These are phyloP conservation scores for Ochotona princeps DNA, from an alignment of 2,113 vertebrate species.

Conservation along the genomic window DNA sequence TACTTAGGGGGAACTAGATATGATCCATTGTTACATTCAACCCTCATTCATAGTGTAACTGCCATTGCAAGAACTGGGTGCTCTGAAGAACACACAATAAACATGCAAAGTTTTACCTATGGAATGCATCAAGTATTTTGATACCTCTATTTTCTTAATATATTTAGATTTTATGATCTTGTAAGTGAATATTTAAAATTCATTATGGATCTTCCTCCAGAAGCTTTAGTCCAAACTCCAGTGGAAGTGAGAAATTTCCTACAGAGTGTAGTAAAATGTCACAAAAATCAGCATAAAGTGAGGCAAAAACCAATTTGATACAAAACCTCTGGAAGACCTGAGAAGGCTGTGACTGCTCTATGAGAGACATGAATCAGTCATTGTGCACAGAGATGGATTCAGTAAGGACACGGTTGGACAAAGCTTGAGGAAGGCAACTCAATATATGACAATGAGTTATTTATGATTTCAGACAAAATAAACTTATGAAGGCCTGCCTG, in stretches of 20 bases:
- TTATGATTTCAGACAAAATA: not conserved
- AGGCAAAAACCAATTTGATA: not conserved
- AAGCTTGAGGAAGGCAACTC: not conserved
- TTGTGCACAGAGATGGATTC: not conserved
- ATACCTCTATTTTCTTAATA: not conserved
- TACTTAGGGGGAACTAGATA: not conserved
- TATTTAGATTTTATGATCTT: not conserved
- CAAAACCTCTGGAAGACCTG: not conserved
- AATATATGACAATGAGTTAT: not conserved
- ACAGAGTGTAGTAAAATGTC: not conserved
- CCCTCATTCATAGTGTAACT: not conserved
- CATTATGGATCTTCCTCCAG: not conserved
- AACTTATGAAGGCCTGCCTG: not conserved
- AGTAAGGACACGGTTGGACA: not conserved
- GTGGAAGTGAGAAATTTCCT: not conserved
- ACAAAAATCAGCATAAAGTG: slow-evolving; percentile 17
- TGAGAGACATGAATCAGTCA: not conserved
- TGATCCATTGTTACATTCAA: not conserved
- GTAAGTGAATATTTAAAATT: not conserved
- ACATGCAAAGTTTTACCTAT: not conserved
- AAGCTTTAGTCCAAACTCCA: not conserved
- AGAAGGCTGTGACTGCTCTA: not conserved
- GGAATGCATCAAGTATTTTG: not conserved
- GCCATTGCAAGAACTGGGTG: not conserved
- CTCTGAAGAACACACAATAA: not conserved